These are phyloP conservation scores for Steinernema carpocapsae DNA, from an alignment of 2,888 invertebrate genomes.

Conservation along the genomic window DNA sequence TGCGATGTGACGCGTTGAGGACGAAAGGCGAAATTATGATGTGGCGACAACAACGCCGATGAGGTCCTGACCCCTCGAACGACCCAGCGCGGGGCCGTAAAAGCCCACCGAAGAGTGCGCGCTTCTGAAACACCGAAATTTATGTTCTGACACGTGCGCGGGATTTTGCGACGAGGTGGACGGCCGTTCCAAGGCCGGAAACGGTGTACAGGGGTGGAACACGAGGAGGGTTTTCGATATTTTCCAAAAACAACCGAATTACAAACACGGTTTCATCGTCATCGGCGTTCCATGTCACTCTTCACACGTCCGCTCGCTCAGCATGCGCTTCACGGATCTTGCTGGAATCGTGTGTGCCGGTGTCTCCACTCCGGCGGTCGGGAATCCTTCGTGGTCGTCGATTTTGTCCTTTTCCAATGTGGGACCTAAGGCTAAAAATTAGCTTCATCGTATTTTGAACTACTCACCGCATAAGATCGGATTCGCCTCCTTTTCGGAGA, in stretches of 20 bases:
- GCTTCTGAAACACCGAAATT: slow-evolving; percentile 30
- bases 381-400: too few species aligned
- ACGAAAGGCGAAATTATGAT: slow-evolving; percentile 29
- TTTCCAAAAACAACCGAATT: too few species aligned
- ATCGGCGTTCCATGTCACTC: too few species aligned
- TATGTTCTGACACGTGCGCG: slow-evolving; percentile 30
- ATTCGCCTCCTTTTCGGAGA: neutral
- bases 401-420: too few species aligned
- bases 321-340: too few species aligned
- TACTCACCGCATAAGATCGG: neutral
- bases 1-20: slow-evolving; percentile 21
- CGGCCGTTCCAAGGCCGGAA: neutral
- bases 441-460: too few species aligned
- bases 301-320: too few species aligned
- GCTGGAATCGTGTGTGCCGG: too few species aligned
- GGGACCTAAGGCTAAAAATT: too few species aligned
- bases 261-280: too few species aligned
- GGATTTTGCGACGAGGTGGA: neutral
- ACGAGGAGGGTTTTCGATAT: too few species aligned
- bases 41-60: slow-evolving; percentile 30
- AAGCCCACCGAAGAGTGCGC: neutral
- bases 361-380: too few species aligned
- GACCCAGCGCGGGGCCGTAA: slow-evolving; percentile 24
- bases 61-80: slow-evolving; percentile 21
- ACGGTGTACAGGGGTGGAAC: neutral